Evolutionary conservation across 2,797 vertebrate genomes (phyloP).

Genomic region (Sebastes cheni): DNA sequence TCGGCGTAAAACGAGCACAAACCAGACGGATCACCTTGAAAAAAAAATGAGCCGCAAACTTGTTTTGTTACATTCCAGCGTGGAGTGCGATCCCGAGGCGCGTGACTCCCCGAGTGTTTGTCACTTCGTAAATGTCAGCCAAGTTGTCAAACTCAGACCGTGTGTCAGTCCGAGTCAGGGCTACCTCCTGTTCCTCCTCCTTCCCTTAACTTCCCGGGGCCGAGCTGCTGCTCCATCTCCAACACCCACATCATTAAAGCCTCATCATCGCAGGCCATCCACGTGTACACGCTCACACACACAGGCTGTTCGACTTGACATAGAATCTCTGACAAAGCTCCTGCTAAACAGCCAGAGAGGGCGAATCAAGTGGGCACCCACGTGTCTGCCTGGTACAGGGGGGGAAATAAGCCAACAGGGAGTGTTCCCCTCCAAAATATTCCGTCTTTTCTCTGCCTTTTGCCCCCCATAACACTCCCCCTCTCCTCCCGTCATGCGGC

Average conservation of each 20-base stretch:
- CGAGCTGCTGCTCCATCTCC: not conserved
- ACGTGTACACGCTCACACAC: not conserved
- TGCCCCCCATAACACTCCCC: not conserved
- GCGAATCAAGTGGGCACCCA: not conserved
- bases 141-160: slow-evolving; percentile 21
- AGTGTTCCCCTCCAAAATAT: slow-evolving; percentile 6
- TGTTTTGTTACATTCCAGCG: not conserved
- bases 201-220: slow-evolving; percentile 1
- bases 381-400: not conserved
- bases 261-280: slow-evolving; percentile 1
- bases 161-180: slow-evolving; percentile 35
- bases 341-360: not conserved
- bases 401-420: not conserved
- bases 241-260: slow-evolving; percentile 49
- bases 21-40: not conserved
- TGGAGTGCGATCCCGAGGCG: not conserved
- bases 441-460: not conserved
- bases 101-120: not conserved
- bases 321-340: too few relatives aligned
- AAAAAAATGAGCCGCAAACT: not conserved
- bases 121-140: slow-evolving; percentile 40
- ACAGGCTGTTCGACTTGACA: too few relatives aligned
- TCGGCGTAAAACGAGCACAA: not conserved
- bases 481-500: not conserved
- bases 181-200: slow-evolving; percentile 15